Evolutionary conservation across 2,113 vertebrate species (phyloP).

Genomic region (Hippopotamus amphibius): DNA sequence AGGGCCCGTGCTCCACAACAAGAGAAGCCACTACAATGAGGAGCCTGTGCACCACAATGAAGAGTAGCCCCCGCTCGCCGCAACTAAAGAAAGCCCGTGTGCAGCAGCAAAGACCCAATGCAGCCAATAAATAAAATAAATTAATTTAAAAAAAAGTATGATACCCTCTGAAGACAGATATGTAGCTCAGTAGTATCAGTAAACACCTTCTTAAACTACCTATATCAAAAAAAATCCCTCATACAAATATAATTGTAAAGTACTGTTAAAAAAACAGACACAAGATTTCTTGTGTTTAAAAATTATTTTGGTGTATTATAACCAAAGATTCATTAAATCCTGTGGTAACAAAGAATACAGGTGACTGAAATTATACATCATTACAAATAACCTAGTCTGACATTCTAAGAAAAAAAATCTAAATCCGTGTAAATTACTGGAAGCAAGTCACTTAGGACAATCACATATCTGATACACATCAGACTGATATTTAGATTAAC

Average conservation of each 20-base stretch:
- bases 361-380: conserved; percentile 6
- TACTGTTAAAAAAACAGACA: not conserved
- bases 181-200: not conserved
- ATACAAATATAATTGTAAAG: conserved; percentile 16
- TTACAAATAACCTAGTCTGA: conserved; percentile 3
- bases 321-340: not conserved
- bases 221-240: not conserved
- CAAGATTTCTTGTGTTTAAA: not conserved
- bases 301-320: not conserved
- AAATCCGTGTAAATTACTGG: not conserved
- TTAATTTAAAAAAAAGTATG: not conserved
- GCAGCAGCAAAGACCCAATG: no score
- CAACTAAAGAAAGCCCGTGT: no score
- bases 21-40: no score
- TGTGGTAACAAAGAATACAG: not conserved
- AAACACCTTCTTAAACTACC: not conserved
- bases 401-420: conserved; percentile 30
- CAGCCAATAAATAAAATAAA: no score
- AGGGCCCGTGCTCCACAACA: no score
- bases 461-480: conserved; percentile 30
- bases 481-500: conserved; percentile 52
- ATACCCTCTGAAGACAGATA: not conserved
- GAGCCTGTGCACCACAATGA: no score
- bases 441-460: not conserved
- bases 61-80: no score